Conservation (phyloP, 1,140 invertebrate species). For the Paraescarpia echinospica region DNA sequence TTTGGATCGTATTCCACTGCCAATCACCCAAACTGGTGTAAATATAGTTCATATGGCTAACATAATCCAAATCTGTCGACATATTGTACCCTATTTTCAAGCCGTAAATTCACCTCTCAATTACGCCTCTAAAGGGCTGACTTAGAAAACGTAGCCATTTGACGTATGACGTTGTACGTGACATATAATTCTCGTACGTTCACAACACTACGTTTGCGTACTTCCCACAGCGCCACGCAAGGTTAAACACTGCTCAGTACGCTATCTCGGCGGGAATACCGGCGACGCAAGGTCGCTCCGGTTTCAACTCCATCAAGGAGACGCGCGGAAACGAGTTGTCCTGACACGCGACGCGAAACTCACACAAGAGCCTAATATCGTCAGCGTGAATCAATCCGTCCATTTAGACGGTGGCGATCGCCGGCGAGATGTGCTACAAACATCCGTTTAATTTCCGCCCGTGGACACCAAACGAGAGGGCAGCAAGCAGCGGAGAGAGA, state of each 20-base stretch:
- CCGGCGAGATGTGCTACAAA: background rate
- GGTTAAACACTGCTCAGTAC: background rate
- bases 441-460: background rate
- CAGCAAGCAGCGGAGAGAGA: background rate
- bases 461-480: background rate
- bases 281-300: background rate
- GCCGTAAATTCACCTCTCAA: background rate
- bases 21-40: background rate
- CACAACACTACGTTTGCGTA: background rate
- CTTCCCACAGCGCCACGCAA: background rate
- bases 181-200: background rate
- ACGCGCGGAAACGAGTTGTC: background rate
- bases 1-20: background rate
- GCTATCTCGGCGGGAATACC: background rate
- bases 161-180: background rate
- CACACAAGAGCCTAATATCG: background rate
- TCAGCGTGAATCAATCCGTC: background rate
- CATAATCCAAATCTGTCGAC: background rate
- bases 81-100: background rate
- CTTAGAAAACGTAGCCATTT: background rate
- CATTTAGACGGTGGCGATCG: background rate
- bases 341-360: background rate
- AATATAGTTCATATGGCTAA: background rate
- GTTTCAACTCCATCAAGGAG: background rate
- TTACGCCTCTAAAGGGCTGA: background rate